Percentiles rank a stretch among this genome's conserved stretches.
Conservation (phyloP, 2,797 vertebrate species). For the Lacerta viridis region DNA sequence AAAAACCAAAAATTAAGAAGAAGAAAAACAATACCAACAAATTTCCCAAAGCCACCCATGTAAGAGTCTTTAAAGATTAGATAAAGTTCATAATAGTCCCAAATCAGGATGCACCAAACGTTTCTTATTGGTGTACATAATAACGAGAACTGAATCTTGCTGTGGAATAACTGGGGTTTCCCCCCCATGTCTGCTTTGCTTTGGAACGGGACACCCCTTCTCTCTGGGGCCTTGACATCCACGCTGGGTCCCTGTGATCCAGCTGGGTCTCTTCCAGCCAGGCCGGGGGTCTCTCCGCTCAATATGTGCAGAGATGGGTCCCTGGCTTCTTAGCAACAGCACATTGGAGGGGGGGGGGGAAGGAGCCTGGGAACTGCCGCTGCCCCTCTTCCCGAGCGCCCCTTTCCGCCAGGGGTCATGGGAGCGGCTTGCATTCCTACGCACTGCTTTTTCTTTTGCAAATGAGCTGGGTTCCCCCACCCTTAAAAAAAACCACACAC, state of each 20-base stretch:
- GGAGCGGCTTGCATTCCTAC: neutral
- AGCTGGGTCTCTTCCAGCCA: accelerated
- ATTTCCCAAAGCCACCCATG: too few relatives aligned
- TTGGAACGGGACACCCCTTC: neutral
- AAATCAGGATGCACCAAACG: too few relatives aligned
- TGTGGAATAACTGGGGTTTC: too few relatives aligned
- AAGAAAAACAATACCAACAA: too few relatives aligned
- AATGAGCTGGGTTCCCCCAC: neutral
- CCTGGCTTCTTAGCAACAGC: neutral
- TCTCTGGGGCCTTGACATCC: neutral
- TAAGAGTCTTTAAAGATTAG: too few relatives aligned
- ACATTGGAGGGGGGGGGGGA: neutral
- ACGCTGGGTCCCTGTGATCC: too few relatives aligned
- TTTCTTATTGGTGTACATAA: too few relatives aligned
- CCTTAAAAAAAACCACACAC: too few relatives aligned
- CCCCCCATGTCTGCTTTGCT: neutral
- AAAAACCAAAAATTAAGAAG: too few relatives aligned
- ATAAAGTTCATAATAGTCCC: too few relatives aligned
- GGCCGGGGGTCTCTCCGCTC: neutral
- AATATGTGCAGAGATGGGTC: neutral
- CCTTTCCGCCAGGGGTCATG: neutral
- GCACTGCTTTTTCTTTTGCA: neutral
- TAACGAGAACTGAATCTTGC: neutral
- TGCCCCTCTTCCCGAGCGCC: neutral
- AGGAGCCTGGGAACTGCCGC: neutral